These are phyloP conservation scores for Eudyptes chrysolophus DNA, from an alignment of 2,113 vertebrate genomes.

Conservation along the genomic window DNA sequence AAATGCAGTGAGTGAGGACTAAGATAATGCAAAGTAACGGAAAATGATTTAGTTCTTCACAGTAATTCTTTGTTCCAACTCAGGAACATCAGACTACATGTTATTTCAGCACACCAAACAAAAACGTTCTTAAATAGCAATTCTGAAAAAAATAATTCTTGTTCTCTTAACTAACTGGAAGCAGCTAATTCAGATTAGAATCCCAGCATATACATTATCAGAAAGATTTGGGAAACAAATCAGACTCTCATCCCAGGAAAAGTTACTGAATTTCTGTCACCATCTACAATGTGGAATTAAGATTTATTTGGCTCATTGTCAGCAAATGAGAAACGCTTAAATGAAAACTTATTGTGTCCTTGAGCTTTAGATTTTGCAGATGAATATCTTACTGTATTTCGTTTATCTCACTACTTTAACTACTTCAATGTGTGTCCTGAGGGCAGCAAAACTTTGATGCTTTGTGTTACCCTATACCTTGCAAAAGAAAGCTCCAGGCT, in stretches of 20 bases:
- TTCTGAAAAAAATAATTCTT: not conserved
- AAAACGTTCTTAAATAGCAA: not conserved
- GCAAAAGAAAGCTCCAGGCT: slow-evolving; percentile 53
- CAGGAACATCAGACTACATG: not conserved
- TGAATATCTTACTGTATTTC: slow-evolving; percentile 41
- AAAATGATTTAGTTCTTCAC: not conserved
- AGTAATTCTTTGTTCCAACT: not conserved
- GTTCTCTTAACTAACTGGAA: not conserved
- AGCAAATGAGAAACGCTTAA: slow-evolving; percentile 31
- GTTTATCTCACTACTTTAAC: slow-evolving; percentile 45
- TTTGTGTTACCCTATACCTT: slow-evolving; percentile 58
- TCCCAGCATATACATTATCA: not conserved
- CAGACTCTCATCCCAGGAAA: not conserved
- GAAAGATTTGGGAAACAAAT: not conserved
- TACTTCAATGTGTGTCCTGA: slow-evolving; percentile 49
- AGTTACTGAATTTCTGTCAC: slow-evolving; percentile 37
- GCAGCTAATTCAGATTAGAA: not conserved
- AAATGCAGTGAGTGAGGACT: not conserved
- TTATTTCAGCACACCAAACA: not conserved
- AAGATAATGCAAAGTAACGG: not conserved
- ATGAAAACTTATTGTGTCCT: slow-evolving; percentile 43
- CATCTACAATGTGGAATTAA: not conserved
- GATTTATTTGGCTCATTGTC: slow-evolving; percentile 38
- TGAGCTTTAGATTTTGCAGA: slow-evolving; percentile 47
- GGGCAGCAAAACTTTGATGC: slow-evolving; percentile 47